Evolutionary conservation across 2,113 vertebrate species (phyloP), one percentile per base, ranked within the genome.

Genomic region (Corvus moneduloides): DNA sequence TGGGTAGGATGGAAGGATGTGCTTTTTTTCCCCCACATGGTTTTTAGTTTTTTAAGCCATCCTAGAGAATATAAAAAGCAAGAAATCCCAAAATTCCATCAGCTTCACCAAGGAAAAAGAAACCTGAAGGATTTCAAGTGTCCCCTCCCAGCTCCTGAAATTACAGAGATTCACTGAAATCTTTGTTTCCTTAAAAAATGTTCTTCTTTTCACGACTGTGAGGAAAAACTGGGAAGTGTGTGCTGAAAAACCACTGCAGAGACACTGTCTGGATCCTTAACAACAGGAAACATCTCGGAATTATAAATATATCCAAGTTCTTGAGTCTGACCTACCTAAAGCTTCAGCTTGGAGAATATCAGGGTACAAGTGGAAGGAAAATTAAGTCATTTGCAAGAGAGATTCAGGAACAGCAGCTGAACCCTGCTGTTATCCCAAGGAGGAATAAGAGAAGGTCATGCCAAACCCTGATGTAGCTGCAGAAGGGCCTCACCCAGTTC

Each of bases 1-100:
- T 22, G 78, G 62, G 69, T 0, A n/a, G 39, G 19, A 17, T 5
- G 30, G 33, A 46, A 67, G 21, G 19, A 46, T 3, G 28, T 5
- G 13, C 5, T 14, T 46, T 21, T 5, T 3, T 15, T 5, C 3
- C 7, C 13, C 6, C 43, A 43, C 12, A 4, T 4, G 2, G 2
- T 22, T 58, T 74, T 39, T 27, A 8, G 9, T 10, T 52, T 81
- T 67, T 84, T 14, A 24, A 17, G 28, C 21, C 16, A 4, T 22
- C 41, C 15, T 15, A 4, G 8, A 23, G n/a, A 49, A 54, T 21
- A 71, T 7, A 10, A 62, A 41, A 21, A 54, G 24, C 18, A 74
- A 62, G 18, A 11, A 68, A 48, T 9, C 5, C 41, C 55, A 33
- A 59, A 63, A 37, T 33, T 17, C 1, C 20, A 16, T 69, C 59